Percentiles rank a stretch among this genome's conserved stretches.
phyloP scores from a whole-genome alignment of 1,140 invertebrate genomes.

The Drosophila navojoa region DNA sequence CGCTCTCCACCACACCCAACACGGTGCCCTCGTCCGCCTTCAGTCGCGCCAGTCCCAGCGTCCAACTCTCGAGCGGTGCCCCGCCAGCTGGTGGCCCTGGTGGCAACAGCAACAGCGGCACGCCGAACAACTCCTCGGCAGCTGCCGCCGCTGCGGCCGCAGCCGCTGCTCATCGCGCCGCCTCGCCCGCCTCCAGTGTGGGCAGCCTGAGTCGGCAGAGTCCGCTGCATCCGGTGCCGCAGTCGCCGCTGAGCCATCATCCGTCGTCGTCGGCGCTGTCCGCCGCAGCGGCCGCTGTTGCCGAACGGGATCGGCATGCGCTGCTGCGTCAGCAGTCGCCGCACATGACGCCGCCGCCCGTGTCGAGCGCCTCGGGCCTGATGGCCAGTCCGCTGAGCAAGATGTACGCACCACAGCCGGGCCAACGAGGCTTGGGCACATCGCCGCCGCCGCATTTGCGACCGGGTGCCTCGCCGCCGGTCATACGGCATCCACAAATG shows the following conservation, averaged over 20 bases:
- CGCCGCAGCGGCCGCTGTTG: conserved; percentile 76
- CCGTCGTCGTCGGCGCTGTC: conserved; percentile 77
- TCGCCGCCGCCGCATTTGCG: conserved; percentile 83
- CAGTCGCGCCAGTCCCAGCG: conserved; percentile 83
- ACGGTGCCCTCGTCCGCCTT: conserved; percentile 83
- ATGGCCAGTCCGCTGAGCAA: conserved; percentile 83
- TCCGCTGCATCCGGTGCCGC: conserved; percentile 80
- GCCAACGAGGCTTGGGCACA: conserved; percentile 77
- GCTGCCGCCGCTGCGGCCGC: conserved; percentile 64
- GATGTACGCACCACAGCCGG: conserved; percentile 80
- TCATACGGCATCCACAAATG: conserved; percentile 83
- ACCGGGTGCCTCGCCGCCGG: conserved; percentile 82
- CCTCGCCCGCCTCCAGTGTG: conserved; percentile 75
- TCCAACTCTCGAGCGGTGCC: conserved; percentile 67
- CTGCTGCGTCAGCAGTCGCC: conserved; percentile 83
- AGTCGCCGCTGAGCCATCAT: conserved; percentile 78
- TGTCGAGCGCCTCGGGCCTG: conserved; percentile 83
- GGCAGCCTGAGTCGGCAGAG: conserved; percentile 81
- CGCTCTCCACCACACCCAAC: conserved; percentile 62
- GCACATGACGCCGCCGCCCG: conserved; percentile 83
- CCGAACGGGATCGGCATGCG: conserved; percentile 82
- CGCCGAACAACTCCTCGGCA: conserved; percentile 63
- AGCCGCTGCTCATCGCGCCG: conserved; percentile 74
- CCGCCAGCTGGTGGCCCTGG: conserved; percentile 59
- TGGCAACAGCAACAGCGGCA: conserved; percentile 45